Percentiles rank a stretch among this genome's conserved stretches.
These are phyloP conservation scores for Thunnus maccoyii DNA, from an alignment of 2,113 vertebrate genomes.

Conservation along the genomic window DNA sequence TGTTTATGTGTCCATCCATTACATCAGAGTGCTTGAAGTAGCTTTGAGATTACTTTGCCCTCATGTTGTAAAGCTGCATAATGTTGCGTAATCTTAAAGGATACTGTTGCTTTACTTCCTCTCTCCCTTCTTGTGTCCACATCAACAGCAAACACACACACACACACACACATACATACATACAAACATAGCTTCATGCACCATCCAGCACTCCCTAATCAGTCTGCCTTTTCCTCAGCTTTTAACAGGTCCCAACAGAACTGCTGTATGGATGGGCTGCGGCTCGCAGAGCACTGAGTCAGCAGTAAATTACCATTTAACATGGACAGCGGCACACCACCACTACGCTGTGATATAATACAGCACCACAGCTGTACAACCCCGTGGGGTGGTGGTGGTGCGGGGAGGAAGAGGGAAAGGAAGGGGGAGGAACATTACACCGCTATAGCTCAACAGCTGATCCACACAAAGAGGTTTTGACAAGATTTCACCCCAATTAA, in stretches of 20 bases:
- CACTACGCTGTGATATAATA: conserved; percentile 65
- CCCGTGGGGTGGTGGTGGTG: conserved; percentile 7
- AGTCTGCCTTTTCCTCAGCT: conserved; percentile 57
- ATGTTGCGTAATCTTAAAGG: conserved; percentile 55
- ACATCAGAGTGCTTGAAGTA: conserved; percentile 28
- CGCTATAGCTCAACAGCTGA: conserved; percentile 46
- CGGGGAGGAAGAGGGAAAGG: neutral
- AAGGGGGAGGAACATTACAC: neutral
- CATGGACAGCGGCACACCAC: conserved; percentile 50
- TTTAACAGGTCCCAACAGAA: conserved; percentile 68
- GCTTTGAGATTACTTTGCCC: conserved; percentile 28
- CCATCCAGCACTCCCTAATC: conserved; percentile 35
- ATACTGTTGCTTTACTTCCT: conserved; percentile 12
- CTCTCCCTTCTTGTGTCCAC: neutral
- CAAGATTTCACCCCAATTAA: conserved; percentile 27
- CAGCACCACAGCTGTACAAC: conserved; percentile 46
- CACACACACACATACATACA: conserved; percentile 12
- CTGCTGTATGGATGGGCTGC: conserved; percentile 66
- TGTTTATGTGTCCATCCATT: conserved; percentile 44
- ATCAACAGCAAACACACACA: neutral
- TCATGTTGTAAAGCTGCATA: conserved; percentile 28
- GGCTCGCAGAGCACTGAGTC: conserved; percentile 64
- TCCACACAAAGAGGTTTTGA: neutral
- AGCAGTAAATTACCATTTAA: conserved; percentile 80
- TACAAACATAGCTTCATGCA: neutral